A percentile compares a stretch with the other conserved stretches of the same genome.
phyloP scores from a whole-genome alignment of 2,797 vertebrate genomes.

The Sardinella longiceps region DNA sequence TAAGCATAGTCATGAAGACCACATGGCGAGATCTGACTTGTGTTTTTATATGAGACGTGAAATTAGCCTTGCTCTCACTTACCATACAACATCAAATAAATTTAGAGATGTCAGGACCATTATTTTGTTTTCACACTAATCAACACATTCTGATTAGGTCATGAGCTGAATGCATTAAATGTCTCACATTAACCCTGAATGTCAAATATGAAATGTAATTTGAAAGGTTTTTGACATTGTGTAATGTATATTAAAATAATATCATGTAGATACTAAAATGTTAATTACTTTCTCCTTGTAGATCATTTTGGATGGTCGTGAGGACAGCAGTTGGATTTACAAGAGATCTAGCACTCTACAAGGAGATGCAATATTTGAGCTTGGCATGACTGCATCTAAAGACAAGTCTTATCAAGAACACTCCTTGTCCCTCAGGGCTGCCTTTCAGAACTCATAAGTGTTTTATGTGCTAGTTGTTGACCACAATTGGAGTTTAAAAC shows the following conservation, averaged over 20 bases:
- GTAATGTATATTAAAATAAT: background rate
- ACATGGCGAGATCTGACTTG: background rate
- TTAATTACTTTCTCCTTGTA: constrained; percentile 69
- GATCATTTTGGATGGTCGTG: constrained; percentile 64
- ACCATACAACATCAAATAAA: background rate
- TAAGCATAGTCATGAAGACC: background rate
- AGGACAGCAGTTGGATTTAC: constrained; percentile 67
- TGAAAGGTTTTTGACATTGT: background rate
- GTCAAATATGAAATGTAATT: constrained; percentile 6
- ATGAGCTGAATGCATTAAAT: background rate
- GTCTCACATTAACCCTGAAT: background rate
- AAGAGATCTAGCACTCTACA: constrained; percentile 52
- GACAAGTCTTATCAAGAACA: constrained; percentile 46
- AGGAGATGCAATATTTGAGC: constrained; percentile 60
- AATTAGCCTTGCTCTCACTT: background rate
- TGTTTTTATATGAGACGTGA: background rate
- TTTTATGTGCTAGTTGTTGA: constrained; percentile 56
- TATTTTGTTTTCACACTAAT: background rate
- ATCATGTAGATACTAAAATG: constrained; percentile 7
- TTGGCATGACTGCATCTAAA: constrained; percentile 55
- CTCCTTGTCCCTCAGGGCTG: constrained; percentile 53
- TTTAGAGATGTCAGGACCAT: background rate
- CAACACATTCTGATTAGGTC: background rate
- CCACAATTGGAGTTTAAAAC: constrained; percentile 54
- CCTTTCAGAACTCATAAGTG: constrained; percentile 56